Evolutionary conservation across 2,888 invertebrate species (phyloP).

Genomic region (Helleia helle): DNA sequence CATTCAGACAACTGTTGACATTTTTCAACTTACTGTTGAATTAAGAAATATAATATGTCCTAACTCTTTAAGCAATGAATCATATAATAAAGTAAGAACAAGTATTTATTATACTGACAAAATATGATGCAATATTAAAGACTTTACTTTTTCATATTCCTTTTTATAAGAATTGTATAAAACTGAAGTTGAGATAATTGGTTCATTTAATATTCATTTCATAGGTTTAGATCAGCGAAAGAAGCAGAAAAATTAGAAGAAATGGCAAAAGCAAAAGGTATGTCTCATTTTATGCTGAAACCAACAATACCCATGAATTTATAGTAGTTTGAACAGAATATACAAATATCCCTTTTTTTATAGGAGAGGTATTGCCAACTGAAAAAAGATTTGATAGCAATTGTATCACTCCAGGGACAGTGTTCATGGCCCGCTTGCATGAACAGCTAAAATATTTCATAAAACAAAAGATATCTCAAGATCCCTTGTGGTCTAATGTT

Average conservation of each 20-base stretch:
- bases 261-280: slow-evolving; percentile 81
- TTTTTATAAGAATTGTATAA: too few relatives aligned
- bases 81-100: too few relatives aligned
- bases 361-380: slow-evolving; percentile 82
- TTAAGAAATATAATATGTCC: too few relatives aligned
- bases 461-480: slow-evolving; percentile 85
- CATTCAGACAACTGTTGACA: too few relatives aligned
- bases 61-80: too few relatives aligned
- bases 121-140: not conserved
- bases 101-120: slow-evolving; percentile 1
- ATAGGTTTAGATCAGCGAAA: slow-evolving; percentile 89
- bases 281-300: not conserved
- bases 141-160: too few relatives aligned
- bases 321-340: too few relatives aligned
- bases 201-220: slow-evolving; percentile 16
- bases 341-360: too few relatives aligned
- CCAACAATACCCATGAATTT: too few relatives aligned
- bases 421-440: slow-evolving; percentile 93
- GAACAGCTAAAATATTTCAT: slow-evolving; percentile 91
- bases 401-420: slow-evolving; percentile 97
- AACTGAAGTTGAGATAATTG: too few relatives aligned
- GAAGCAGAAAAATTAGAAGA: slow-evolving; percentile 86
- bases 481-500: slow-evolving; percentile 90
- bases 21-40: too few relatives aligned
- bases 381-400: slow-evolving; percentile 95